These are phyloP conservation scores for Acrocephalus arundinaceus DNA, from an alignment of 2,113 vertebrate species.

Conservation along the genomic window DNA sequence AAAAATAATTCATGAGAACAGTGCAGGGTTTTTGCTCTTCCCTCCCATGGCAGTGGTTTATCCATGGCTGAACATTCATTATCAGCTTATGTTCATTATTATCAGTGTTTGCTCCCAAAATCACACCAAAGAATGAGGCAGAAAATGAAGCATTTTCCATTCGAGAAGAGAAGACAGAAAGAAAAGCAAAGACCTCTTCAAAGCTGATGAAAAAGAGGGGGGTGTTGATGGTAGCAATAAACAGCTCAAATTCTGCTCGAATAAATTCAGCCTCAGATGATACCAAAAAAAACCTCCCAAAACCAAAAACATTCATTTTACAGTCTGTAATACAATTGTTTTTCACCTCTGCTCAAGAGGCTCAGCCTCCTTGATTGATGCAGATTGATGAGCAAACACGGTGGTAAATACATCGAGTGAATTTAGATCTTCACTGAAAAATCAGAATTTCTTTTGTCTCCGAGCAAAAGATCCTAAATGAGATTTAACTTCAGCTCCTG, in stretches of 20 bases:
- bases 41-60: neutral
- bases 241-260: neutral
- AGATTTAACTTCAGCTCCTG: neutral
- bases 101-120: neutral
- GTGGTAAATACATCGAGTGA: neutral
- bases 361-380: neutral
- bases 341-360: neutral
- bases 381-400: neutral
- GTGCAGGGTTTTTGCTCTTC: neutral
- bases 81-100: neutral
- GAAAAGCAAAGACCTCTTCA: neutral
- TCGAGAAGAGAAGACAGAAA: neutral
- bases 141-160: neutral
- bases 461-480: neutral
- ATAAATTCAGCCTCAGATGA: neutral
- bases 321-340: neutral
- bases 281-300: neutral
- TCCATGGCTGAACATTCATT: neutral
- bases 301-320: neutral
- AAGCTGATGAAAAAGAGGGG: neutral
- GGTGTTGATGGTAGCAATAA: neutral
- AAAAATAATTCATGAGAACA: neutral
- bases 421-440: neutral
- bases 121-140: neutral
- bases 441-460: neutral